These are phyloP conservation scores for Crypturellus tataupa DNA, from an alignment of 2,797 vertebrate species.

Conservation along the genomic window DNA sequence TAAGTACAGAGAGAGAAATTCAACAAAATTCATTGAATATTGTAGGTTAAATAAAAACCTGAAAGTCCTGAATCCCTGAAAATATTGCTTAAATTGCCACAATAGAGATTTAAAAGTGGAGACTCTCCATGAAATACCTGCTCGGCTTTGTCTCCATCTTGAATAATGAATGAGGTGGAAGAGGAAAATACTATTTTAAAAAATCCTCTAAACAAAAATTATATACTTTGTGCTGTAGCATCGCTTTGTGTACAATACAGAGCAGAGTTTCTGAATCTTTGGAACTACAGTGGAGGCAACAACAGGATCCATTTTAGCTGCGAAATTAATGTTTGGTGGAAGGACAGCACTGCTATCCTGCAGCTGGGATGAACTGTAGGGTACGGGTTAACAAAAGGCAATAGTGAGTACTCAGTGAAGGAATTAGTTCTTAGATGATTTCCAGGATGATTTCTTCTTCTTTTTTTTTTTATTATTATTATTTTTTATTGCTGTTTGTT, in stretches of 20 bases:
- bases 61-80: not conserved
- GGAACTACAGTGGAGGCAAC: not conserved
- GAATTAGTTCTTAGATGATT: not conserved
- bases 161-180: not conserved
- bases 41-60: not conserved
- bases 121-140: not conserved
- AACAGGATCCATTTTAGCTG: not conserved
- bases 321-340: not conserved
- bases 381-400: not conserved
- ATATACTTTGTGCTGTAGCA: not conserved
- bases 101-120: not conserved
- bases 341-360: not conserved
- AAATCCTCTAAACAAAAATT: not conserved
- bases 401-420: rapidly evolving
- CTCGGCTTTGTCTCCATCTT: not conserved
- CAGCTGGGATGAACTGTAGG: not conserved
- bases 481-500: no score
- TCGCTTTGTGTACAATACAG: not conserved
- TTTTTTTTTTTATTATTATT: no score
- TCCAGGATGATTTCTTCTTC: not conserved
- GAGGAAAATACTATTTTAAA: not conserved
- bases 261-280: not conserved
- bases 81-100: not conserved
- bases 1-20: not conserved
- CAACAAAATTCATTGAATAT: not conserved